A percentile compares a stretch with the other conserved stretches of the same genome.
phyloP scores from a whole-genome alignment of 2,113 vertebrate species.

The Lota lota region DNA sequence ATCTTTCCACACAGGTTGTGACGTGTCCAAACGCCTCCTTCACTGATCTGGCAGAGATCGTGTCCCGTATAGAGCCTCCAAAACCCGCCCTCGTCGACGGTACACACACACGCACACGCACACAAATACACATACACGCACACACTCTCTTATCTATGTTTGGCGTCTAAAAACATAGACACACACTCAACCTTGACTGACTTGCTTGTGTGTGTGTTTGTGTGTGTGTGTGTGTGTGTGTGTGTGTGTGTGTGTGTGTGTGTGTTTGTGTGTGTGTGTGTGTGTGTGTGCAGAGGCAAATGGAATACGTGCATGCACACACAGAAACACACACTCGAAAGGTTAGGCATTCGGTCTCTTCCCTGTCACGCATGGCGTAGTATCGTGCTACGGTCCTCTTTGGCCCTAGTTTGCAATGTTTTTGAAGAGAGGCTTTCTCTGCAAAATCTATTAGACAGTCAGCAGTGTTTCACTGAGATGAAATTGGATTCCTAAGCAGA shows the following conservation, averaged over 20 bases:
- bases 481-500: not conserved
- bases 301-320: no score
- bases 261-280: no score
- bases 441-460: slow-evolving; percentile 8
- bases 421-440: not conserved
- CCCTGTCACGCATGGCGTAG: not conserved
- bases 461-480: slow-evolving; percentile 1
- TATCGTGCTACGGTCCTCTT: not conserved
- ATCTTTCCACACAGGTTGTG: slow-evolving; percentile 68
- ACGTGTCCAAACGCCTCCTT: slow-evolving; percentile 91
- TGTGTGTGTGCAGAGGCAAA: no score
- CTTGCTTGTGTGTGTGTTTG: not conserved
- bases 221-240: no score
- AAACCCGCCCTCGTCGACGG: slow-evolving; percentile 79
- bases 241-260: no score
- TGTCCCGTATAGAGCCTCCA: slow-evolving; percentile 89
- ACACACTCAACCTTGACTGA: no score
- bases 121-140: slow-evolving; percentile 3
- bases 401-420: slow-evolving; percentile 4
- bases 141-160: not conserved
- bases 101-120: slow-evolving; percentile 48
- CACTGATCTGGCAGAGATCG: slow-evolving; percentile 93
- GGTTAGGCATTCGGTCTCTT: not conserved
- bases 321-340: not conserved
- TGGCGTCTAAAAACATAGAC: no score